A percentile compares a stretch with the other conserved stretches of the same genome.
These are phyloP conservation scores for Luehdorfia chinensis DNA, from an alignment of 1,140 invertebrate genomes.

Conservation along the genomic window DNA sequence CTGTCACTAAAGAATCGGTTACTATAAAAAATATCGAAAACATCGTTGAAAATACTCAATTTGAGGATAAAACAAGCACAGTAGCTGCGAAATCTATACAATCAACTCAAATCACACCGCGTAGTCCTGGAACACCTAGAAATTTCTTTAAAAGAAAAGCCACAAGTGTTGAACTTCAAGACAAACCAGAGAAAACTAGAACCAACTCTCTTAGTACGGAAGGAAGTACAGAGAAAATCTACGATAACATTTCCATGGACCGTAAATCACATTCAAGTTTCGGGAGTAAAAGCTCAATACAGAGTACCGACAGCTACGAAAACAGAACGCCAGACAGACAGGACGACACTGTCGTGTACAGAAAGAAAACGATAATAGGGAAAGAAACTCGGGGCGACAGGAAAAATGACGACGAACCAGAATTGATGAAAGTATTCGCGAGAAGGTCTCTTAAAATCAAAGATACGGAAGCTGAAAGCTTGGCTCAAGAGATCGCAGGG, in stretches of 20 bases:
- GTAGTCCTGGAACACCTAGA: conserved; percentile 58
- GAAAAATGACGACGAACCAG: conserved; percentile 82
- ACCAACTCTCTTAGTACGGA: conserved; percentile 64
- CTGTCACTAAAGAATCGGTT: conserved; percentile 38
- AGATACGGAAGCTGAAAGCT: conserved; percentile 80
- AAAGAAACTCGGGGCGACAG: conserved; percentile 58
- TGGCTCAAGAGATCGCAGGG: conserved; percentile 76
- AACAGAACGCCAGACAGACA: conserved; percentile 57
- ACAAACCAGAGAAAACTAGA: conserved; percentile 56
- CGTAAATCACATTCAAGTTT: conserved; percentile 69
- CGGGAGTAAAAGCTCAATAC: conserved; percentile 76
- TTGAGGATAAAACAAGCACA: conserved; percentile 34
- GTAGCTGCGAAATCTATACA: conserved; percentile 31
- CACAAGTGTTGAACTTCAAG: conserved; percentile 52
- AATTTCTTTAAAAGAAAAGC: conserved; percentile 65
- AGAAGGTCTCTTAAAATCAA: conserved; percentile 86
- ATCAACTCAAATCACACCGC: conserved; percentile 38
- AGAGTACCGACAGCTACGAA: conserved; percentile 72
- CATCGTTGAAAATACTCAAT: conserved; percentile 26
- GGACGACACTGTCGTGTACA: conserved; percentile 64
- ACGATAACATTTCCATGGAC: conserved; percentile 70
- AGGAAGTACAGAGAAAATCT: conserved; percentile 63
- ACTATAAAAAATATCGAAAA: conserved; percentile 22
- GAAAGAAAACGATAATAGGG: conserved; percentile 53
- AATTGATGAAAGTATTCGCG: conserved; percentile 88